Evolutionary conservation across 2,888 invertebrate genomes (phyloP).

Genomic region (Synanthedon myopaeformis): DNA sequence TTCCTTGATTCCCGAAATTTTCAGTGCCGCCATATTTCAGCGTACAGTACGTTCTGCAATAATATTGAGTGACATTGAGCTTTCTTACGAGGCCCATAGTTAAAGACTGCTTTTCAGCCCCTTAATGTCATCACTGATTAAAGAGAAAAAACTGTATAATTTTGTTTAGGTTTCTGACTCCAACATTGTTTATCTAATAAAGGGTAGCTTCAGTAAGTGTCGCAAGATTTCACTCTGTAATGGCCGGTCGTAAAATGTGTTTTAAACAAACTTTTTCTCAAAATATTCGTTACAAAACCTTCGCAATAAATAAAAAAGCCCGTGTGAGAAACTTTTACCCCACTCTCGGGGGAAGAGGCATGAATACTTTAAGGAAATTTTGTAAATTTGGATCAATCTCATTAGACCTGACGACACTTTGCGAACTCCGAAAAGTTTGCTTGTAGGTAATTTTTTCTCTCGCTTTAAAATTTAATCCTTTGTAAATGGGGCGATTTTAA

Average conservation of each 20-base stretch:
- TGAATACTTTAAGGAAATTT: conserved; percentile 22
- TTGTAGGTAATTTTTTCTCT: conserved; percentile 15
- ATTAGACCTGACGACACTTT: conserved; percentile 35
- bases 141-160: too few species aligned
- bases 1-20: too few species aligned
- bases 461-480: conserved; percentile 13
- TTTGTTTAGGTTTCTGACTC: too few species aligned
- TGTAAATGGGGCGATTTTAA: neutral
- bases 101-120: too few species aligned
- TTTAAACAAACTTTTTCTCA: neutral
- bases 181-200: too few species aligned
- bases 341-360: conserved; percentile 1
- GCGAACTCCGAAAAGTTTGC: conserved; percentile 15
- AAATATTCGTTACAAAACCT: conserved; percentile 3
- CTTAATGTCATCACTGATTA: too few species aligned
- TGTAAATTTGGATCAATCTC: conserved; percentile 38
- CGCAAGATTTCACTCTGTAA: too few species aligned
- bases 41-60: too few species aligned
- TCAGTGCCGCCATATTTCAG: too few species aligned
- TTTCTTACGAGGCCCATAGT: too few species aligned
- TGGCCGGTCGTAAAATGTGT: neutral
- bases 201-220: too few species aligned
- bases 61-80: too few species aligned
- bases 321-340: conserved; percentile 3
- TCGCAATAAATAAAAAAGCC: conserved; percentile 6